phyloP scores from a whole-genome alignment of 1,140 invertebrate species.

The Oryctes rhinoceros region DNA sequence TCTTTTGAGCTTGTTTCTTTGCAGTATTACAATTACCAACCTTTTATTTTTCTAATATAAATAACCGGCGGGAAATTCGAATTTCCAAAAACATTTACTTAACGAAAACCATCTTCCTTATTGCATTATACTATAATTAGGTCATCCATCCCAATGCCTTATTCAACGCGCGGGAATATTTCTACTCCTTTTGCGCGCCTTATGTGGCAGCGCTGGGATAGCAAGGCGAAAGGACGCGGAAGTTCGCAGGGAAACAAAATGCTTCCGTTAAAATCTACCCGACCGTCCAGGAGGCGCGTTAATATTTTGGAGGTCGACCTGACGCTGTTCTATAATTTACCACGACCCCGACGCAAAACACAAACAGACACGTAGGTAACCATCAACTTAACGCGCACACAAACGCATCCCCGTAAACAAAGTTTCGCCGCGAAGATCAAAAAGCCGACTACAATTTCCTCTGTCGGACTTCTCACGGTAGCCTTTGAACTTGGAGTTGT shows the following conservation, averaged over 20 bases:
- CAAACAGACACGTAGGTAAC: not conserved
- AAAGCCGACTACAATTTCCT: constrained; percentile 18
- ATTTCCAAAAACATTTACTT: not conserved
- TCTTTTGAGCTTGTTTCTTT: too few relatives aligned
- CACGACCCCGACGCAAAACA: not conserved
- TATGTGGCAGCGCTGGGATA: not conserved
- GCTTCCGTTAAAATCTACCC: constrained; percentile 3
- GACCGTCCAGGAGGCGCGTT: not conserved
- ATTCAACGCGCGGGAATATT: not conserved
- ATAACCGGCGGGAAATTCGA: not conserved
- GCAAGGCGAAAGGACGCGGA: not conserved
- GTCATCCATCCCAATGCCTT: not conserved
- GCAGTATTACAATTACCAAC: not conserved
- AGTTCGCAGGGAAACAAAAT: not conserved
- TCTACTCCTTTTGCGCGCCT: not conserved
- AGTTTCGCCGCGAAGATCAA: not conserved
- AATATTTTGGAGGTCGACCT: constrained; percentile 18
- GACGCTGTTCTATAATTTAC: constrained; percentile 14
- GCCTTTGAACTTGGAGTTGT: constrained; percentile 12
- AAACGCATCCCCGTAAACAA: not conserved
- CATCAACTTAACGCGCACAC: not conserved
- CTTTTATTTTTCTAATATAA: not conserved
- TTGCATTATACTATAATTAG: not conserved
- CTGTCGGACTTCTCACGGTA: not conserved
- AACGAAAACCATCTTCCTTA: not conserved